Base-by-base conservation (phyloP, 1,140 invertebrate species). In the Drosophila sp. region DNA sequence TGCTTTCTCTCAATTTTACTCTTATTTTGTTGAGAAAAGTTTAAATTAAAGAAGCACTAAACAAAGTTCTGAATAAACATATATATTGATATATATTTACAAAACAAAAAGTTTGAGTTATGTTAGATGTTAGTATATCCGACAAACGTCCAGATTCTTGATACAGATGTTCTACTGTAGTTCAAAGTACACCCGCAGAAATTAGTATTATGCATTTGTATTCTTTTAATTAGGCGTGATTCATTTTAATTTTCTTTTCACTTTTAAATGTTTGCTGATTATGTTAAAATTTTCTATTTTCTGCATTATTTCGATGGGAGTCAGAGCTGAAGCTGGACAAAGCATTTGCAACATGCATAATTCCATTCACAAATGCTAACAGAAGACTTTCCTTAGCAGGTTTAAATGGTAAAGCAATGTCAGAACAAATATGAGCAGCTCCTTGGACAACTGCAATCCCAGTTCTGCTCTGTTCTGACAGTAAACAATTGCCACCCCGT, bases 401-500 rank as follows among this genome's bases (percentile, higher is more conserved):
- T 7, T 13, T 7, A 27, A 36, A 48, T 61, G 9, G 21, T 25
- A 38, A 25, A 29, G 40, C 56, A 43, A 43, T n/a, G n/a, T 32
- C 21, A 38, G n/a, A 13, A 29, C 34, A 51, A 51, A 41, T 41
- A 41, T 18, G 9, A 51, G 16, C n/a, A 29, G 27, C 21, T 50
- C 32, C 21, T 27, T 34, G 7, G 7, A 48, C 21, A 27, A 48
- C 45, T 48, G 21, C 25, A 18, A 13, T 14, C 3, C n/a, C n/a
- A n/a, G n/a, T n/a, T 2, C n/a, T 25, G 11, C 29, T 0, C 34
- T 25, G 34, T 32, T 18, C 25, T 32, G 9, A 27, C 45, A 32
- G 13, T 45, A 43, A 59, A 46, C 41, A 36, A 46, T 51, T 41
- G 46, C 9, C 36, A 51, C 13, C 16, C 21, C 21, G 2, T 29